Base-by-base conservation (phyloP, 2,888 invertebrate species). In the Parelbella ahira region DNA sequence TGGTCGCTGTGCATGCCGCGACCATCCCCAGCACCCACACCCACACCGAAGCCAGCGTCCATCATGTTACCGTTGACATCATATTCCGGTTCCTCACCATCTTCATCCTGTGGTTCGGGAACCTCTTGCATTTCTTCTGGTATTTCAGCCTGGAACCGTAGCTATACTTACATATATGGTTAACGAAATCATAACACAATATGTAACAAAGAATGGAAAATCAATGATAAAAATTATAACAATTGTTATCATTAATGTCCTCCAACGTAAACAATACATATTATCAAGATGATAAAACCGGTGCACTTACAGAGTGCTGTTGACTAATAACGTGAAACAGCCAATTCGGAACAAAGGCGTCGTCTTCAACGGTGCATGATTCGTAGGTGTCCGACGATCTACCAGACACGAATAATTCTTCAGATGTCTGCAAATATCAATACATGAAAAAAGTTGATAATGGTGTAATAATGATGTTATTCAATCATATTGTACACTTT, bases 11-110 rank as follows among this genome's bases (percentile, higher is more conserved):
- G 88, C 21, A 88, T 79, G 2, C 88, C 87, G 7, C 73, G 58
- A 0, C 88, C 87, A 42, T 87, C 88, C 0, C 87, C 87, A 1
- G 84, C 86, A 1, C 86, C 86, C 1, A 80, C 75, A 1, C 68
- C 67, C 0, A 58, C 57, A 0, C 68, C 74, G 1, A 69, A 50
- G 0, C 52, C 59, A 0, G 63, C 56, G 15, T 73, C 79, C 18
- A 67, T 33, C 1, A 56, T 43, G 48, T 80, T 79, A 1, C 71
- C 77, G 37, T 81, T 80, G 10, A 53, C 48, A 19, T 84, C 84
- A 32, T 63, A 71, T 28, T 60, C 46, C 15, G 68, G 66, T 10
- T 69, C 73, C 48, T 56, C 4, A 55, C 15, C 1, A 62, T 21
- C 12, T 13, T 12, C 63, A 20, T 20, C 21, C n/a, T 33, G 13